Evolutionary conservation across 2,888 invertebrate genomes (phyloP).

Genomic region (Thecophora atra): DNA sequence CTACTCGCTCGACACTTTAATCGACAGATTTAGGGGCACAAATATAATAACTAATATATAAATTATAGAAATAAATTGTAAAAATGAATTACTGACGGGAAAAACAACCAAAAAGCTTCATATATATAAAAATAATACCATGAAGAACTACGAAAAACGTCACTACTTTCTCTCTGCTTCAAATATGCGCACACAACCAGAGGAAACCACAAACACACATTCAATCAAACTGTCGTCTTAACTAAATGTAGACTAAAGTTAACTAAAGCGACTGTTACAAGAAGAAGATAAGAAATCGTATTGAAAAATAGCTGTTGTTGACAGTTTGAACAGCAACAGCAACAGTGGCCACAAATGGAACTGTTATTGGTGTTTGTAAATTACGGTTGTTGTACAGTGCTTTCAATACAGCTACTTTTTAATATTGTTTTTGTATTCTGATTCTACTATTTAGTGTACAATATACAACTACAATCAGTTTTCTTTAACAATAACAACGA

Average conservation of each 20-base stretch:
- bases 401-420: constrained; percentile 9
- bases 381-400: background rate
- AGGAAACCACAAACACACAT: background rate
- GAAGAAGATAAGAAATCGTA: background rate
- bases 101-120: background rate
- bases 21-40: no score
- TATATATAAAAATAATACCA: background rate
- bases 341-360: background rate
- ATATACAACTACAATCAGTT: background rate
- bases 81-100: background rate
- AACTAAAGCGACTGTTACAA: constrained; percentile 5
- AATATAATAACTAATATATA: no score
- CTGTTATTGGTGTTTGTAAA: background rate
- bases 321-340: constrained; percentile 5
- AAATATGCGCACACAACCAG: background rate
- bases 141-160: constrained; percentile 6
- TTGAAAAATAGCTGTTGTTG: background rate
- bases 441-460: background rate
- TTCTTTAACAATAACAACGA: background rate
- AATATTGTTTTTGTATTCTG: background rate
- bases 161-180: constrained; percentile 24
- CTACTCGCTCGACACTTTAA: no score
- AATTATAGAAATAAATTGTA: background rate
- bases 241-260: background rate
- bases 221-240: background rate